Base-by-base conservation (phyloP, 2,113 vertebrate genomes). In the Amazona vittata region DNA sequence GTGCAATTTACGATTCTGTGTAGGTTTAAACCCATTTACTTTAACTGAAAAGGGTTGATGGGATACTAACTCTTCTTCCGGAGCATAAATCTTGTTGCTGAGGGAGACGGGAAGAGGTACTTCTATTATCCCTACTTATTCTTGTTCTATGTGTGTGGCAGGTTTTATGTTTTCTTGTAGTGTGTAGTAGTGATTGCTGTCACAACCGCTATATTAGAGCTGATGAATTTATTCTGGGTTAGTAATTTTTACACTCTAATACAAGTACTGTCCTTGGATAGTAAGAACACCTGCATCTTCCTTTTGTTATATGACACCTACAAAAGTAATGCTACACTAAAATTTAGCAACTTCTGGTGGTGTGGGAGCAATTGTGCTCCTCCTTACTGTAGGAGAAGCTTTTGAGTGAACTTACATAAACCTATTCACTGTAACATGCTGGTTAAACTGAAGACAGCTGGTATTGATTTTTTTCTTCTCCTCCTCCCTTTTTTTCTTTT, bases 391-490 rank as follows among this genome's bases (percentile, higher is more conserved):
- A 94, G 68, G 83, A 59, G 20, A 35, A 59, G 57, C 35, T 59
- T 59, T 24, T 35, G 57, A 35, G 57, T 35, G 57, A 35, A 24
- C 33, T 94, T 95, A 96, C 95, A 96, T 97, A 96, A 94, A 95
- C 94, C 78, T 90, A 90, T 95, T 93, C 91, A 90, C 94, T 91
- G 89, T 93, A 97, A 96, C 96, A 82, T 93, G 96, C 94, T 94
- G 91, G 71, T 94, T 97, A 95, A 95, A 95, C 71, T 83, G 95
- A 93, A 97, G 94, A 96, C 94, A 96, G 86, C 84, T 83, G 35
- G 47, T 96, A 95, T 95, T 94, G 96, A 97, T 97, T 97, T 95
- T 95, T 77, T 64, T 67, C 59, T 57, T 80, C 76, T 59, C 22
- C 73, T 70, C 29, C 47, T 76, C 6, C 2, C 63, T 31, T 41